These are phyloP conservation scores for Acanthurus lineatus DNA, from an alignment of 2,797 vertebrate genomes.

Conservation along the genomic window DNA sequence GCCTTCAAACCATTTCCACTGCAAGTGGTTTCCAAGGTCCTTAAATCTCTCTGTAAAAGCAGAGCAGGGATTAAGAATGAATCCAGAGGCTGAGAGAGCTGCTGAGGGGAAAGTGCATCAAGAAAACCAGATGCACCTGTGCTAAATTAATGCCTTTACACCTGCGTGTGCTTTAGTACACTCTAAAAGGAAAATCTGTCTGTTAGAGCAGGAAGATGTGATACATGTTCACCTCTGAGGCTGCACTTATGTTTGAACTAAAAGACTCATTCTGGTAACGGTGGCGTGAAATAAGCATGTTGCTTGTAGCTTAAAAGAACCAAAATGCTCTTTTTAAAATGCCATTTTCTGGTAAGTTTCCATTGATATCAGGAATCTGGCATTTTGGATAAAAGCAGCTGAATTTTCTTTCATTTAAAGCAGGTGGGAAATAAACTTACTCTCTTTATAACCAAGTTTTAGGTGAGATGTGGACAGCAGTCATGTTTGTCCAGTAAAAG, in stretches of 20 bases:
- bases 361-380: background rate
- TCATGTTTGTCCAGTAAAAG: background rate
- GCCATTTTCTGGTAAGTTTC: too few relatives aligned
- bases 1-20: conserved; percentile 8
- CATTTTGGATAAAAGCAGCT: background rate
- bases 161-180: conserved; percentile 13
- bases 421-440: background rate
- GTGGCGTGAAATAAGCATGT: background rate
- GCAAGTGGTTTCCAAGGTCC: conserved; percentile 21
- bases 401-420: background rate
- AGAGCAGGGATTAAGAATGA: conserved; percentile 35
- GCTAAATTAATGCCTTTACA: conserved; percentile 21
- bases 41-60: conserved; percentile 26
- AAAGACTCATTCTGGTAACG: background rate
- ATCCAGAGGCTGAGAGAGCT: conserved; percentile 20
- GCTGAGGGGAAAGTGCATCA: conserved; percentile 1
- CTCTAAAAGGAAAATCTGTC: background rate
- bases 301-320: background rate
- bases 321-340: background rate
- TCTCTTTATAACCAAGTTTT: too few relatives aligned
- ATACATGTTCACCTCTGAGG: conserved; percentile 5
- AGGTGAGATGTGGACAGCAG: background rate
- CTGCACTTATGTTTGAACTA: background rate
- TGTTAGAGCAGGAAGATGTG: background rate
- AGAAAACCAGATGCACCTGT: conserved; percentile 33